A percentile compares a stretch with the other conserved stretches of the same genome.
Evolutionary conservation across 2,797 vertebrate species (phyloP).

Genomic region (Enteromius fasciolatus): DNA sequence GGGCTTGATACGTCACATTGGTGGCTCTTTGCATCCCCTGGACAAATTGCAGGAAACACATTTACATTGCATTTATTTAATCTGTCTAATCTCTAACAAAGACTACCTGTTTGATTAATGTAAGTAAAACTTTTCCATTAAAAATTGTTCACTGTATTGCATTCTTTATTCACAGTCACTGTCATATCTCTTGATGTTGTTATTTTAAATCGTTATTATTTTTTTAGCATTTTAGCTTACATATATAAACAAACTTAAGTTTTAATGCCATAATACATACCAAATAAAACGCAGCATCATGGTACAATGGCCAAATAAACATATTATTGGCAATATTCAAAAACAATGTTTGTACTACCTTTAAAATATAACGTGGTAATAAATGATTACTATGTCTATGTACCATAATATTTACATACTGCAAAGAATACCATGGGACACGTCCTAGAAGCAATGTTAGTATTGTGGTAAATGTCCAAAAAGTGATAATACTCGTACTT

Average conservation of each 20-base stretch:
- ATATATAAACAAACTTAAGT: background rate
- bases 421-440: background rate
- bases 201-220: background rate
- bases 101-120: too few relatives aligned
- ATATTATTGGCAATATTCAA: background rate
- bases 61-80: background rate
- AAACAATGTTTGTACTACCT: background rate
- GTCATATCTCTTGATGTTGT: background rate
- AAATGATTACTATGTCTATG: background rate
- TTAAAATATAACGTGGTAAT: background rate
- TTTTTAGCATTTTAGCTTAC: too few relatives aligned
- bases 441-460: background rate
- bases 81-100: background rate
- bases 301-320: background rate
- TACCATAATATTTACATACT: background rate
- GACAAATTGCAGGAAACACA: slow-evolving; percentile 45
- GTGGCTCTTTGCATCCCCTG: slow-evolving; percentile 97
- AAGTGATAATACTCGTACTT: background rate
- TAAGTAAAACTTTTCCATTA: too few relatives aligned
- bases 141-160: background rate
- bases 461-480: background rate
- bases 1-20: slow-evolving; percentile 97
- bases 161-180: background rate
- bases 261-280: background rate
- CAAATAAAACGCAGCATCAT: background rate